Percentiles rank a stretch among this genome's conserved stretches.
Evolutionary conservation across 2,888 invertebrate species (phyloP).

Genomic region (Agrenia bidenticulata): DNA sequence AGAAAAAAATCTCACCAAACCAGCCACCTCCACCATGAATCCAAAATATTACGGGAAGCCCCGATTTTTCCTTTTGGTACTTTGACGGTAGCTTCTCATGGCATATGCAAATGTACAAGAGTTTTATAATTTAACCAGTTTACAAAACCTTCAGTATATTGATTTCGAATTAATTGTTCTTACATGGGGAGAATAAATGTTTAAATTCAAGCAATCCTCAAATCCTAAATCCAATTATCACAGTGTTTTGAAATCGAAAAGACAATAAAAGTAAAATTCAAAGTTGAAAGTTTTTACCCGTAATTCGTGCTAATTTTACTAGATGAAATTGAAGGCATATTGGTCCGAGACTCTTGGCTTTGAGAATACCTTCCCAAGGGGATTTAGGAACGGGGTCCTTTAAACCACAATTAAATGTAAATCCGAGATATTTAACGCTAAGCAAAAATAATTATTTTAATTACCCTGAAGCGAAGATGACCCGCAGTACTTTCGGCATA

Average conservation of each 20-base stretch:
- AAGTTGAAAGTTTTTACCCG: no score
- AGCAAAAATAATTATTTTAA: background rate
- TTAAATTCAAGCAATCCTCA: slow-evolving; percentile 33
- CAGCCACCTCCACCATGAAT: slow-evolving; percentile 30
- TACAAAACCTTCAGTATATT: background rate
- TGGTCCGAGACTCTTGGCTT: slow-evolving; percentile 32
- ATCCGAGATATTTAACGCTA: no score
- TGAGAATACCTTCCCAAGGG: slow-evolving; percentile 28
- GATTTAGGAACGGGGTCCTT: slow-evolving; percentile 32
- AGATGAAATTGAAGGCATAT: slow-evolving; percentile 37
- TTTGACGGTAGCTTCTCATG: slow-evolving; percentile 11
- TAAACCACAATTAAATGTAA: no score
- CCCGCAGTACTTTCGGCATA: slow-evolving; percentile 29
- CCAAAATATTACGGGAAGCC: slow-evolving; percentile 26
- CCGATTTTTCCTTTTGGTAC: slow-evolving; percentile 20
- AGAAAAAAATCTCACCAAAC: background rate
- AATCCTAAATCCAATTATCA: no score
- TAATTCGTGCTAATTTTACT: slow-evolving; percentile 25
- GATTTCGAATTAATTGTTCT: background rate
- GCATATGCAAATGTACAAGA: background rate
- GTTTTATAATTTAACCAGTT: background rate
- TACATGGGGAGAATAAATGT: slow-evolving; percentile 30
- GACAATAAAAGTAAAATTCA: no score
- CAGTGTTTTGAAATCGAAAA: no score
- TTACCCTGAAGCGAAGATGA: slow-evolving; percentile 29